These are phyloP conservation scores for Rhyacophila evoluta DNA, from an alignment of 2,888 invertebrate species.

Conservation along the genomic window DNA sequence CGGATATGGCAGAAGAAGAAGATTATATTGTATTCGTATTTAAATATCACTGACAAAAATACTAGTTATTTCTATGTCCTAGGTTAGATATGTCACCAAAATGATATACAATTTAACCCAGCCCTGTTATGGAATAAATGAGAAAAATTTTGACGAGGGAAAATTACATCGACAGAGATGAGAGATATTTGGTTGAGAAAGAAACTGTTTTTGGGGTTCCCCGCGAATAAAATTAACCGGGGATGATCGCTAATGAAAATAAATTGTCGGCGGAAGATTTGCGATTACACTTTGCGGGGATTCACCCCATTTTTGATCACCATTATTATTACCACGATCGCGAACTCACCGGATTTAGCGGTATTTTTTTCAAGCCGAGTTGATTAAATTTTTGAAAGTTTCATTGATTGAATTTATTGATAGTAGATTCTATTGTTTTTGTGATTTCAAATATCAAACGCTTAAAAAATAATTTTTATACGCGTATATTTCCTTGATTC, in stretches of 20 bases:
- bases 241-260: slow-evolving; percentile 78
- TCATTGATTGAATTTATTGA: slow-evolving; percentile 9
- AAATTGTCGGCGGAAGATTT: slow-evolving; percentile 72
- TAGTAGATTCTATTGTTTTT: neutral
- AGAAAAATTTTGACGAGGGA: slow-evolving; percentile 54
- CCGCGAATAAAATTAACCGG: slow-evolving; percentile 74
- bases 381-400: slow-evolving; percentile 11
- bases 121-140: neutral
- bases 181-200: slow-evolving; percentile 31
- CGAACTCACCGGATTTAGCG: neutral
- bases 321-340: neutral
- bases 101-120: too few relatives aligned
- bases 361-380: slow-evolving; percentile 5
- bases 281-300: slow-evolving; percentile 64
- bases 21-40: too few relatives aligned
- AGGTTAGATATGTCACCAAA: too few relatives aligned
- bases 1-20: too few relatives aligned
- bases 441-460: too few relatives aligned
- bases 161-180: slow-evolving; percentile 60
- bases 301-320: slow-evolving; percentile 5
- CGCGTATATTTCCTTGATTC: too few relatives aligned
- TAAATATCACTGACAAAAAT: too few relatives aligned
- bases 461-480: too few relatives aligned
- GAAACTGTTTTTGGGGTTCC: slow-evolving; percentile 58
- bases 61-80: too few relatives aligned